A percentile compares a stretch with the other conserved stretches of the same genome.
These are phyloP conservation scores for Charina bottae DNA, from an alignment of 2,113 vertebrate species.

Conservation along the genomic window DNA sequence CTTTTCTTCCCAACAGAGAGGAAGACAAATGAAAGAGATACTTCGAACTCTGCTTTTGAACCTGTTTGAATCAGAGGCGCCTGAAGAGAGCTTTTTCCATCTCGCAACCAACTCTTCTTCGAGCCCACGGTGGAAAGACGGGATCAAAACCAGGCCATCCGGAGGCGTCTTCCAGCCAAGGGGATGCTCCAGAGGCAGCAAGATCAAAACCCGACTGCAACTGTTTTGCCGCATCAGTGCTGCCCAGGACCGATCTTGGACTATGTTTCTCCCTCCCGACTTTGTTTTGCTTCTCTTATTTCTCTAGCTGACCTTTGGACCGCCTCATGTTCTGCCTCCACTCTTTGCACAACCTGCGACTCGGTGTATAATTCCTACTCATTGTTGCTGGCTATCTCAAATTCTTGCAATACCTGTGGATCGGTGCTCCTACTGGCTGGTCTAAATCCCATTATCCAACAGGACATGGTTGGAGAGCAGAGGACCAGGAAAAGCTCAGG, in stretches of 20 bases:
- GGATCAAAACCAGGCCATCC: not conserved
- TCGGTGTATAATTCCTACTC: not conserved
- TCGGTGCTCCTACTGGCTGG: not conserved
- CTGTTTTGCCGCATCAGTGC: not conserved
- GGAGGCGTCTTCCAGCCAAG: not conserved
- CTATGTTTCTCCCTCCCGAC: not conserved
- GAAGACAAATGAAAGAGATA: not conserved
- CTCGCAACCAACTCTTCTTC: not conserved
- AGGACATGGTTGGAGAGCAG: not conserved
- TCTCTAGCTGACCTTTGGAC: not conserved
- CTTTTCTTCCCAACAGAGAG: not conserved
- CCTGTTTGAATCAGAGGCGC: not conserved
- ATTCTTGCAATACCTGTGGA: not conserved
- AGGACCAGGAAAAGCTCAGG: not conserved
- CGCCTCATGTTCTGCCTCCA: not conserved
- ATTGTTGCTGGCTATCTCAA: not conserved
- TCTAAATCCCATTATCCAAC: not conserved
- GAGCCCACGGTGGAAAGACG: not conserved
- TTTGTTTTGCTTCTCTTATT: not conserved
- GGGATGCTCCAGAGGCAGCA: not conserved
- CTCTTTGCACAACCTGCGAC: not conserved
- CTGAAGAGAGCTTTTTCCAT: slow-evolving; percentile 1
- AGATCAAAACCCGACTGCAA: not conserved
- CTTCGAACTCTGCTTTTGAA: not conserved
- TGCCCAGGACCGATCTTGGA: not conserved